These are phyloP conservation scores for Periophthalmus magnuspinnatus DNA, from an alignment of 2,797 vertebrate genomes.

Conservation along the genomic window DNA sequence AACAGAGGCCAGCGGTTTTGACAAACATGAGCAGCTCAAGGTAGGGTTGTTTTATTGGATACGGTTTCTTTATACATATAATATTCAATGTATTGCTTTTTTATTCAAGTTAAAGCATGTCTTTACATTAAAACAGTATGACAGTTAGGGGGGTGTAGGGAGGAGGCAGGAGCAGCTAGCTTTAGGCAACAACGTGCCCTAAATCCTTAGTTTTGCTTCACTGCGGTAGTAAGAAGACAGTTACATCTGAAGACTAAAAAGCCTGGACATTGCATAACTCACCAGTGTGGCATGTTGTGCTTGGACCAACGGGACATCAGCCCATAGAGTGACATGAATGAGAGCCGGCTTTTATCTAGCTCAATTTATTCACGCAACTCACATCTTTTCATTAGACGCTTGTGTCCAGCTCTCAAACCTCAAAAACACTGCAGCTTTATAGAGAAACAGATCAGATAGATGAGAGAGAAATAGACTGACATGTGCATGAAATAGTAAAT, in stretches of 20 bases:
- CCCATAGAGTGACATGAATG: slow-evolving; percentile 52
- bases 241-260: slow-evolving; percentile 58
- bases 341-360: slow-evolving; percentile 18
- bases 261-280: slow-evolving; percentile 51
- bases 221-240: slow-evolving; percentile 37
- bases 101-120: slow-evolving; percentile 30
- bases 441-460: slow-evolving; percentile 13
- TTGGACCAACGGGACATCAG: slow-evolving; percentile 18
- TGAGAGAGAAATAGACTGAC: slow-evolving; percentile 4
- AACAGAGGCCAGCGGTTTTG: slow-evolving; percentile 32
- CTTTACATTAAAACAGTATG: slow-evolving; percentile 50
- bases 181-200: slow-evolving; percentile 68
- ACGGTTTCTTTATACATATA: background rate
- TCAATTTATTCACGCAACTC: slow-evolving; percentile 17
- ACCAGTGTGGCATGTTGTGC: slow-evolving; percentile 16
- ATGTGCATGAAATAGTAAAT: background rate
- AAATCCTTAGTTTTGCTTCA: slow-evolving; percentile 57
- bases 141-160: slow-evolving; percentile 37
- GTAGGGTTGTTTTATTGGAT: slow-evolving; percentile 49
- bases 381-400: slow-evolving; percentile 26
- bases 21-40: slow-evolving; percentile 55
- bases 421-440: slow-evolving; percentile 20
- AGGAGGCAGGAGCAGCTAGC: slow-evolving; percentile 38
- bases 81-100: slow-evolving; percentile 35
- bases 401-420: slow-evolving; percentile 21